Evolutionary conservation across 1,140 invertebrate genomes (phyloP).

Genomic region (Platyscapa corneri): DNA sequence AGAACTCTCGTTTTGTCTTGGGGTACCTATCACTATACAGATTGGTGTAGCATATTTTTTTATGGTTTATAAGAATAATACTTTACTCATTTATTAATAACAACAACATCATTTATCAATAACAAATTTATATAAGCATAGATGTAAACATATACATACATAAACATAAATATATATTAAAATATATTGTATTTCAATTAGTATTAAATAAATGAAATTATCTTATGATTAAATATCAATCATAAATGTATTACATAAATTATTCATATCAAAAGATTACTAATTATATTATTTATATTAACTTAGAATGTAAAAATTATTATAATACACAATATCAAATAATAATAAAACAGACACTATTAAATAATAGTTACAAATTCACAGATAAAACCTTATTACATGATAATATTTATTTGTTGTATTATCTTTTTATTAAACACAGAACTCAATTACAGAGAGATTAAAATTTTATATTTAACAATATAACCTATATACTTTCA

Average conservation of each 20-base stretch:
- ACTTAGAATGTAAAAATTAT: not conserved
- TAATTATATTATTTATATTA: not conserved
- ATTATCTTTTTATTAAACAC: not conserved
- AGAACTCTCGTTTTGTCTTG: conserved; percentile 39
- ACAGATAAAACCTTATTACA: not conserved
- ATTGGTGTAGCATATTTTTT: conserved; percentile 5
- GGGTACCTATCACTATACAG: conserved; percentile 4
- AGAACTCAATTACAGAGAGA: not conserved
- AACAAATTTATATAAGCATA: conserved; percentile 3
- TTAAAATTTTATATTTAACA: not conserved
- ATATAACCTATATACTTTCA: not conserved
- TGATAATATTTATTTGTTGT: not conserved
- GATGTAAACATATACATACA: conserved; percentile 33
- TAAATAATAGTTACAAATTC: not conserved
- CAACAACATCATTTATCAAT: not conserved
- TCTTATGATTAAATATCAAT: conserved; percentile 7
- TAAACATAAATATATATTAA: conserved; percentile 53
- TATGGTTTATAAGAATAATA: conserved; percentile 2
- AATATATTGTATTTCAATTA: conserved; percentile 36
- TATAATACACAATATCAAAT: not conserved
- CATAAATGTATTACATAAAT: not conserved
- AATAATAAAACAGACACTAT: not conserved
- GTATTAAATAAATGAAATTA: conserved; percentile 10
- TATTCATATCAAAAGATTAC: not conserved
- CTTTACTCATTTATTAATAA: not conserved